Conservation (phyloP, 1,140 invertebrate species). For the Drosophila rufa region DNA sequence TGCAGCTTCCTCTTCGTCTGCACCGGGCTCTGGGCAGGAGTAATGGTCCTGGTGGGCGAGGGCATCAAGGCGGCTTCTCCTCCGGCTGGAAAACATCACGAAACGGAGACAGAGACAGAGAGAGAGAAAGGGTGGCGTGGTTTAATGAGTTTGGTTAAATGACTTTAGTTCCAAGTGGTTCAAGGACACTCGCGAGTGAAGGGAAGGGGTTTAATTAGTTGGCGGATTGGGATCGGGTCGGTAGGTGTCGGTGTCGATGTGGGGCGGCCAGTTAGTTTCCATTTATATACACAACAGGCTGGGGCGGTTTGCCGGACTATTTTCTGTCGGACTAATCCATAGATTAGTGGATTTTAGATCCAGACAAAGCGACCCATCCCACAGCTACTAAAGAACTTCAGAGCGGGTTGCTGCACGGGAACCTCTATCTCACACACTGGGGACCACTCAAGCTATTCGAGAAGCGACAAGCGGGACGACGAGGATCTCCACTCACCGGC, state of each 20-base stretch:
- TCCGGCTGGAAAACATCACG: conserved; percentile 64
- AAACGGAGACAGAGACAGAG: conserved; percentile 37
- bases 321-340: neutral
- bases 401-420: conserved; percentile 28
- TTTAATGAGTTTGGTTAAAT: conserved; percentile 83
- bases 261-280: conserved; percentile 63
- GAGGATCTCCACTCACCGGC: conserved; percentile 85
- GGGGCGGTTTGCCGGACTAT: conserved; percentile 14
- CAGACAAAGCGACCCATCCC: conserved; percentile 23
- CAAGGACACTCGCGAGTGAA: conserved; percentile 66
- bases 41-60: conserved; percentile 87
- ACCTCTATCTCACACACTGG: conserved; percentile 2
- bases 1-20: conserved; percentile 89
- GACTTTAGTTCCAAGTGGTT: conserved; percentile 68
- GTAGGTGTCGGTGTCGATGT: conserved; percentile 37
- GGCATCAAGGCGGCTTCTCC: conserved; percentile 86
- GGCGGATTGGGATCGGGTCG: conserved; percentile 41
- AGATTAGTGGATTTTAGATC: neutral
- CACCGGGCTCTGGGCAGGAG: conserved; percentile 76
- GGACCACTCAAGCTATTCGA: conserved; percentile 45
- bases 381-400: conserved; percentile 9
- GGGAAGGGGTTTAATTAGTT: conserved; percentile 23
- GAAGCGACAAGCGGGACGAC: conserved; percentile 31
- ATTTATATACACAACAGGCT: conserved; percentile 58
- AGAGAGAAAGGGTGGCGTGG: conserved; percentile 73